Percentiles rank a stretch among this genome's conserved stretches.
These are phyloP conservation scores for Trachymyrmex septentrionalis DNA, from an alignment of 1,140 invertebrate species.

Conservation along the genomic window DNA sequence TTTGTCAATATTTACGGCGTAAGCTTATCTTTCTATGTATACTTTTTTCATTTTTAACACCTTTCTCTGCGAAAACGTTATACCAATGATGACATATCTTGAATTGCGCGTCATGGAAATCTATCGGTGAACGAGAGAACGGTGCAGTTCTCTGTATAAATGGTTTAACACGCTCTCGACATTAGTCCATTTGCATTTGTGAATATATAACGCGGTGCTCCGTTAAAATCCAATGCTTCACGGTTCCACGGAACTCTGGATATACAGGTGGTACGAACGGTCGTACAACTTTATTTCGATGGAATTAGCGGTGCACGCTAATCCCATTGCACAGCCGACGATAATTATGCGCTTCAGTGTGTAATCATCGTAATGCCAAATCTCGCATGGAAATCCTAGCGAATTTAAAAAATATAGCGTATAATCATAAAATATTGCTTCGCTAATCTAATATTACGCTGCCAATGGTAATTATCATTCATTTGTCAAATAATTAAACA, in stretches of 20 bases:
- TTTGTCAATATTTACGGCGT: conserved; percentile 11
- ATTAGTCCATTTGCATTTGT: conserved; percentile 61
- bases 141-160: conserved; percentile 37
- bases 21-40: not conserved
- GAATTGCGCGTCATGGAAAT: not conserved
- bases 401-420: not conserved
- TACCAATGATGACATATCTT: not conserved
- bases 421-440: conserved; percentile 40
- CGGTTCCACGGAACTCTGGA: conserved; percentile 86
- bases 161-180: conserved; percentile 47
- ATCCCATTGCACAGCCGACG: conserved; percentile 1
- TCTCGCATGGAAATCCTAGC: conserved; percentile 17
- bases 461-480: not conserved
- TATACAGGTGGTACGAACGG: not conserved
- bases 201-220: conserved; percentile 34
- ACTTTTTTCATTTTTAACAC: not conserved
- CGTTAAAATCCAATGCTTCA: conserved; percentile 76
- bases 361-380: not conserved
- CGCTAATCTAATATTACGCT: not conserved
- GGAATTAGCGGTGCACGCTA: conserved; percentile 14
- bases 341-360: conserved; percentile 21
- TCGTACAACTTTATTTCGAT: conserved; percentile 26
- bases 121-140: not conserved
- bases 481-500: conserved; percentile 18
- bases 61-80: conserved; percentile 20